phyloP scores from a whole-genome alignment of 2,113 vertebrate species.

The Phocoena phocoena region DNA sequence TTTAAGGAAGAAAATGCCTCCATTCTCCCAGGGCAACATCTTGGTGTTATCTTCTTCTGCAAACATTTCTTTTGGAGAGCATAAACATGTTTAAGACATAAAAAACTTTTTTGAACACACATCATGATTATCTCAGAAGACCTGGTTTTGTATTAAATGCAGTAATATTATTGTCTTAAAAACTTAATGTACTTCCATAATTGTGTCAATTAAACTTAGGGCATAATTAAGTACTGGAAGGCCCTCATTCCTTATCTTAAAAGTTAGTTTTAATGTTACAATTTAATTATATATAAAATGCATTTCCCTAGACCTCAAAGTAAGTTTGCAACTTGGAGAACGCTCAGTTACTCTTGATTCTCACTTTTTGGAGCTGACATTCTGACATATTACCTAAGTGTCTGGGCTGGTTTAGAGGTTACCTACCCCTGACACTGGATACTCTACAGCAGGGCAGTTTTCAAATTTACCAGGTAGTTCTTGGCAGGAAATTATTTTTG shows the following conservation, averaged over 20 bases:
- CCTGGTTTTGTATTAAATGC: background rate
- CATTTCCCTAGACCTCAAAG: background rate
- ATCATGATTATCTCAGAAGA: background rate
- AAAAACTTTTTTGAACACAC: background rate
- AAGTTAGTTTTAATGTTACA: background rate
- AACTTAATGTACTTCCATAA: background rate
- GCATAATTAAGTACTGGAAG: background rate
- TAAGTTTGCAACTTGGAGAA: background rate
- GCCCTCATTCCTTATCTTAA: background rate
- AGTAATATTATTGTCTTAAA: background rate
- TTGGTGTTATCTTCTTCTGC: background rate
- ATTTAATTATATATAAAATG: background rate
- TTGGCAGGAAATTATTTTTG: background rate
- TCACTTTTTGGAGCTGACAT: background rate
- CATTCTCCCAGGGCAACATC: background rate
- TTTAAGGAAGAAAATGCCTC: background rate
- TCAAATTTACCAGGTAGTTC: background rate
- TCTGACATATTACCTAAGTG: rapidly evolving
- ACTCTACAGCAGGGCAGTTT: rapidly evolving
- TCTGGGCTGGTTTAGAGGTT: rapidly evolving
- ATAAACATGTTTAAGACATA: background rate
- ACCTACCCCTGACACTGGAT: rapidly evolving
- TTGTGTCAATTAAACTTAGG: background rate
- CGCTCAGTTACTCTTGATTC: background rate
- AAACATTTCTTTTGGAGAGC: background rate